These are phyloP conservation scores for Gila robusta DNA, from an alignment of 2,797 vertebrate species.

Conservation along the genomic window DNA sequence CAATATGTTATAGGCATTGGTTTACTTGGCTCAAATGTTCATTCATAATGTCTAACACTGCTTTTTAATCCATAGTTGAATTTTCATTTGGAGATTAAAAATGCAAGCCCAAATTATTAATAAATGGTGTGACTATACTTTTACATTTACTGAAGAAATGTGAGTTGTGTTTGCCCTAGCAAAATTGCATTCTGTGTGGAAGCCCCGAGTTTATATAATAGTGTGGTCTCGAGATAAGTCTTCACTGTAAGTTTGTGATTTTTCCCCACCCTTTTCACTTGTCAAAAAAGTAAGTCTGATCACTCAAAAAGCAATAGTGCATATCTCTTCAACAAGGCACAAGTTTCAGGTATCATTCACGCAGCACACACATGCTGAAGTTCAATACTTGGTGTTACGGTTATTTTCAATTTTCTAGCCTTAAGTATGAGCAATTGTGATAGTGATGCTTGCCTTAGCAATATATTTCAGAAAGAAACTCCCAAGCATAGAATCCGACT, in stretches of 20 bases:
- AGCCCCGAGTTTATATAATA: not conserved
- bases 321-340: not conserved
- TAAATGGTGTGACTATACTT: not conserved
- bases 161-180: not conserved
- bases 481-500: slow-evolving; percentile 22
- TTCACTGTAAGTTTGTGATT: not conserved
- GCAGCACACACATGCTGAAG: not conserved
- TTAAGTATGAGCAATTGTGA: not conserved
- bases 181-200: not conserved
- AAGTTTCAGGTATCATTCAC: not conserved
- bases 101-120: slow-evolving; percentile 5
- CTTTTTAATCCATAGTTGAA: not conserved
- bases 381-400: not conserved
- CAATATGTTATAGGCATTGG: slow-evolving; percentile 59
- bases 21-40: not conserved
- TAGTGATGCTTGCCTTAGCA: not conserved
- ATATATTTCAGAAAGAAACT: not conserved
- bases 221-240: not conserved
- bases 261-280: not conserved
- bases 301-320: not conserved
- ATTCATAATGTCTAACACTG: not conserved
- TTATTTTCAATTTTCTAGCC: not conserved
- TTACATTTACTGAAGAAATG: not conserved
- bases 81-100: slow-evolving; percentile 18
- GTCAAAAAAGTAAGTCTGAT: not conserved